A percentile compares a stretch with the other conserved stretches of the same genome.
Evolutionary conservation across 1,140 invertebrate genomes (phyloP).

Genomic region (Branchinecta lynchi): DNA sequence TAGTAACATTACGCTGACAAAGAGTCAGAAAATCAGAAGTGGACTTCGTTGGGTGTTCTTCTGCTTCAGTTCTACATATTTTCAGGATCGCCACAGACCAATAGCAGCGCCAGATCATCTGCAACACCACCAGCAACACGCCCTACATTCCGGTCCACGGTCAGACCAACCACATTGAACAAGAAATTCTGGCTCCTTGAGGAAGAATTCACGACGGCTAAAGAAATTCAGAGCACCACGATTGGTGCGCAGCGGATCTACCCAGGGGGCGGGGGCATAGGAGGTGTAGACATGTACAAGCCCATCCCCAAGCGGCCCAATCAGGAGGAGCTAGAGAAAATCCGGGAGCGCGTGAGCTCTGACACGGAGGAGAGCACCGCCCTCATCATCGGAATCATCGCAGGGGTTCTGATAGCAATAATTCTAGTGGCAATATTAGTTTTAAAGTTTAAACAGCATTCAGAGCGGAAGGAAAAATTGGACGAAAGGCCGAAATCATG

Average conservation of each 20-base stretch:
- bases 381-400: slow-evolving; percentile 74
- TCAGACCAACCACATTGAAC: slow-evolving; percentile 24
- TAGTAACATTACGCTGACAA: no score
- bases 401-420: slow-evolving; percentile 74
- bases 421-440: slow-evolving; percentile 77
- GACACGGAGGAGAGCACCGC: slow-evolving; percentile 53
- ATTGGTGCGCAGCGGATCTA: slow-evolving; percentile 10
- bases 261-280: background rate
- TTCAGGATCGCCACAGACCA: background rate
- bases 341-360: slow-evolving; percentile 44
- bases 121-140: slow-evolving; percentile 9
- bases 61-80: background rate
- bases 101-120: background rate
- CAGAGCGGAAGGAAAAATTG: slow-evolving; percentile 75
- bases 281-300: background rate
- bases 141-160: slow-evolving; percentile 18
- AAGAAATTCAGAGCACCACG: background rate
- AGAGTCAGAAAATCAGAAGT: no score
- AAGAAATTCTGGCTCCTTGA: slow-evolving; percentile 24
- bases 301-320: background rate
- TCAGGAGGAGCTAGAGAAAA: slow-evolving; percentile 26
- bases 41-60: no score
- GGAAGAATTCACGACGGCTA: slow-evolving; percentile 13
- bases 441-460: slow-evolving; percentile 69
- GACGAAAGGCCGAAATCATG: slow-evolving; percentile 48